Conservation (phyloP, 2,797 vertebrate genomes). For the Neoniphon sammara region DNA sequence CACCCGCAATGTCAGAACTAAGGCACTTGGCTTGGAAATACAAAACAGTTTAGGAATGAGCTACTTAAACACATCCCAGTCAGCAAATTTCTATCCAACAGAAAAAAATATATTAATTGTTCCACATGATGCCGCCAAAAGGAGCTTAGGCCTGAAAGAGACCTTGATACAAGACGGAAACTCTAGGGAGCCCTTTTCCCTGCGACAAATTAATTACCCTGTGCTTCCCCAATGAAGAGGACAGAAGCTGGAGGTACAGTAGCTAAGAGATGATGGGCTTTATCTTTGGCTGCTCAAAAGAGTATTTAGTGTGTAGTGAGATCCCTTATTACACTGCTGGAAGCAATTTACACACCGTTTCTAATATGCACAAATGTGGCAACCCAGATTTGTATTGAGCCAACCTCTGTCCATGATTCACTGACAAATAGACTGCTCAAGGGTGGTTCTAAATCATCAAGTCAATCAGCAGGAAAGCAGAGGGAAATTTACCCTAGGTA, state of each 20-base stretch:
- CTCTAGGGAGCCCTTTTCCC: conserved; percentile 47
- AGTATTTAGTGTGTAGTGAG: conserved; percentile 30
- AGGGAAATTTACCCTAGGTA: background rate
- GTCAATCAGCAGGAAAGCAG: conserved; percentile 5
- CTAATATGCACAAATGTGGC: conserved; percentile 1
- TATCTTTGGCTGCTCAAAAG: conserved; percentile 44
- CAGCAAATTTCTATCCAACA: conserved; percentile 14
- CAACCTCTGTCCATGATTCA: conserved; percentile 1
- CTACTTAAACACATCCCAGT: conserved; percentile 29
- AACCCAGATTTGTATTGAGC: conserved; percentile 1
- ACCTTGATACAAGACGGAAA: conserved; percentile 52
- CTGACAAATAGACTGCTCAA: conserved; percentile 4
- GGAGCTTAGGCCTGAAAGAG: conserved; percentile 55
- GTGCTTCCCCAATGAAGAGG: conserved; percentile 43
- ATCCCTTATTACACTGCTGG: conserved; percentile 28
- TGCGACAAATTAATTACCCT: conserved; percentile 67
- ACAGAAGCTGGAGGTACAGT: conserved; percentile 32
- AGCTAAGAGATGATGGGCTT: conserved; percentile 34
- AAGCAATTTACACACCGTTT: conserved; percentile 23
- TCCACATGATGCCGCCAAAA: conserved; percentile 6
- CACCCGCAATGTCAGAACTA: conserved; percentile 28
- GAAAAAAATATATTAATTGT: background rate
- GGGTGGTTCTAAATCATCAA: conserved; percentile 19
- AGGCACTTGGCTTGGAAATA: conserved; percentile 46
- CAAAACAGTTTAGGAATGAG: conserved; percentile 11